Base-by-base conservation (phyloP, 2,113 vertebrate genomes). In the Quiscalus mexicanus region DNA sequence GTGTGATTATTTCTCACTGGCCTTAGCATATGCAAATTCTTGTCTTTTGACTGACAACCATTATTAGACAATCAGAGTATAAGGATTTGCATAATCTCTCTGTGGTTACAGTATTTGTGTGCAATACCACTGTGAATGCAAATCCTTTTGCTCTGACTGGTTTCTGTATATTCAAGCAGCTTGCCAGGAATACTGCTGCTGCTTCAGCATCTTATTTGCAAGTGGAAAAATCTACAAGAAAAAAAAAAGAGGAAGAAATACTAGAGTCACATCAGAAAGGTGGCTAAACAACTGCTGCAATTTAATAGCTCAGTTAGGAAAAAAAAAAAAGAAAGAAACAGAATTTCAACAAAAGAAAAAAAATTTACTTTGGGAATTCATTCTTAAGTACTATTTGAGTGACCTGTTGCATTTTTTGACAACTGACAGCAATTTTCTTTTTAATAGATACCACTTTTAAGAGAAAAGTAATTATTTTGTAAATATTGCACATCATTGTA, bases 11-110 rank as follows among this genome's bases (percentile, higher is more conserved):
- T 95, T 94, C 77, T 95, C 68, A 63, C 83, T 93, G 90, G 74
- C 69, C 49, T 94, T 92, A 81, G 30, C 84, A 60, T 95, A 97
- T 97, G 96, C 91, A 97, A 97, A 97, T 95, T 86, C 44, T 81
- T 94, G 53, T 89, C 89, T 92, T 96, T 92, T 96, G 95, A 96
- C 80, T 96, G 96, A 95, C 96, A 97, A 70, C 52, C 60, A 84
- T 95, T 97, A 95, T 93, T 95, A 95, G 92, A 87, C 95, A 96
- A 97, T 94, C 92, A 90, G 89, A 91, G 80, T 81, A 55, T 90
- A 44, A 92, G 64, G 89, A 95, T 96, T 96, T 96, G 91, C 94
- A 97, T 97, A 95, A 94, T 95, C 84, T 95, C 84, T 87, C 1
- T 88, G 86, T 84, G 84, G 89, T 92, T 93, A 84, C 93, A 95